A percentile compares a stretch with the other conserved stretches of the same genome.
phyloP scores from a whole-genome alignment of 1,140 invertebrate genomes.

The Chlorops oryzae region DNA sequence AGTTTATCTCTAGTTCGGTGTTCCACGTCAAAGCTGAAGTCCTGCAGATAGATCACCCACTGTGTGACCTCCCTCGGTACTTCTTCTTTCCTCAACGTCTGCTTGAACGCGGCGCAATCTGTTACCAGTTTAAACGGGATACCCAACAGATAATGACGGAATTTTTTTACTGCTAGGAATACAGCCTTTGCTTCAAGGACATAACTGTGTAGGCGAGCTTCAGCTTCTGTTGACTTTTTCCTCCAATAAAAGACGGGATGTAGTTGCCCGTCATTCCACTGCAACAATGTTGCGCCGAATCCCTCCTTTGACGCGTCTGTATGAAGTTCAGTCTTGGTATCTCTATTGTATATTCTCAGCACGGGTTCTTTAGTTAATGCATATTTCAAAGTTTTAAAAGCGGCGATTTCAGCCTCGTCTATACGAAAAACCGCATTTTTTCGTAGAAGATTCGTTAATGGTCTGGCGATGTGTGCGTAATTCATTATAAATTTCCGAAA shows the following conservation, averaged over 20 bases:
- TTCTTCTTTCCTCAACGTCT: conserved; percentile 31
- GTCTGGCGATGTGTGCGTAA: too few relatives aligned
- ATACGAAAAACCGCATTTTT: too few relatives aligned
- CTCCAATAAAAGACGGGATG: conserved; percentile 23
- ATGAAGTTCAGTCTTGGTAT: conserved; percentile 1
- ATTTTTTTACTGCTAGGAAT: conserved; percentile 21
- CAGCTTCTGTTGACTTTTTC: conserved; percentile 34
- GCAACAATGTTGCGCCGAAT: conserved; percentile 23
- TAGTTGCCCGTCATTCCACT: conserved; percentile 13
- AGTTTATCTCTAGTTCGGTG: too few relatives aligned
- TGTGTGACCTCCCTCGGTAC: conserved; percentile 16
- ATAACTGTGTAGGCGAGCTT: conserved; percentile 43
- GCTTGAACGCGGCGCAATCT: conserved; percentile 38
- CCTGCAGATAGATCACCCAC: too few relatives aligned
- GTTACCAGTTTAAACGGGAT: conserved; percentile 12
- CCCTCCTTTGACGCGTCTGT: conserved; percentile 11
- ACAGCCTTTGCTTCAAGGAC: conserved; percentile 26
- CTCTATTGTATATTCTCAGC: too few relatives aligned
- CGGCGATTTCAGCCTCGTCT: too few relatives aligned
- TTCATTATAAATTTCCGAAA: too few relatives aligned
- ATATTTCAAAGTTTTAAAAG: too few relatives aligned
- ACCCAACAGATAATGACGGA: conserved; percentile 21
- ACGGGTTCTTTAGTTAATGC: too few relatives aligned
- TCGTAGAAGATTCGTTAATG: too few relatives aligned
- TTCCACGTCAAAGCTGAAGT: too few relatives aligned